phyloP scores from a whole-genome alignment of 2,888 invertebrate genomes.

The Thymelicus acteon region DNA sequence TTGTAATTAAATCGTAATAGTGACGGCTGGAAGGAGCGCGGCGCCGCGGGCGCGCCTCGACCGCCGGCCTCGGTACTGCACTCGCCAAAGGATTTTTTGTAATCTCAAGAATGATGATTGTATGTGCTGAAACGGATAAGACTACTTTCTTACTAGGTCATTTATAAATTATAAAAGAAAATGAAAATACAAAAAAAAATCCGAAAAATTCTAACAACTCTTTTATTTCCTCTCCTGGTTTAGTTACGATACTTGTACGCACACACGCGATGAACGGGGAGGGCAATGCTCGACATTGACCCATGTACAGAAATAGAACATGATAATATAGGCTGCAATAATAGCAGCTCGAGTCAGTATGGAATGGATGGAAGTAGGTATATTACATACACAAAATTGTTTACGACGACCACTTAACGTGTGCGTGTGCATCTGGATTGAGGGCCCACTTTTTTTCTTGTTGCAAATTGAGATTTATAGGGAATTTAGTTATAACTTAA shows the following conservation, averaged over 20 bases:
- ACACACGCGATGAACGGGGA: slow-evolving; percentile 26
- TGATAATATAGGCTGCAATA: no score
- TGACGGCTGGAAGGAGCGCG: slow-evolving; percentile 79
- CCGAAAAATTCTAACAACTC: slow-evolving; percentile 71
- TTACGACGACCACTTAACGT: no score
- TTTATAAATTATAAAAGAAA: slow-evolving; percentile 85
- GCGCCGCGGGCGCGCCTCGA: slow-evolving; percentile 78
- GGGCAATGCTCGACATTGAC: slow-evolving; percentile 72
- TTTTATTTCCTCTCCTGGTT: slow-evolving; percentile 54
- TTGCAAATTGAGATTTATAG: no score
- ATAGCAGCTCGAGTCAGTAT: no score
- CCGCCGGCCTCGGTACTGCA: slow-evolving; percentile 82
- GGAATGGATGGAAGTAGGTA: no score
- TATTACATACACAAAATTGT: background rate
- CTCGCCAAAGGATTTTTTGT: slow-evolving; percentile 86
- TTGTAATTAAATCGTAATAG: slow-evolving; percentile 84
- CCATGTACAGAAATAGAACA: slow-evolving; percentile 63
- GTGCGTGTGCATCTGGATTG: no score
- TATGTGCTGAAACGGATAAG: slow-evolving; percentile 86
- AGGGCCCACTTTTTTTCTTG: no score
- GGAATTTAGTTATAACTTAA: no score
- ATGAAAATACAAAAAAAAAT: slow-evolving; percentile 81
- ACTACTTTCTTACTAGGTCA: slow-evolving; percentile 86
- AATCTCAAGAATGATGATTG: slow-evolving; percentile 85
- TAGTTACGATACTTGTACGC: slow-evolving; percentile 13